phyloP scores from a whole-genome alignment of 2,888 invertebrate species.

The Ernsta delagoae region DNA sequence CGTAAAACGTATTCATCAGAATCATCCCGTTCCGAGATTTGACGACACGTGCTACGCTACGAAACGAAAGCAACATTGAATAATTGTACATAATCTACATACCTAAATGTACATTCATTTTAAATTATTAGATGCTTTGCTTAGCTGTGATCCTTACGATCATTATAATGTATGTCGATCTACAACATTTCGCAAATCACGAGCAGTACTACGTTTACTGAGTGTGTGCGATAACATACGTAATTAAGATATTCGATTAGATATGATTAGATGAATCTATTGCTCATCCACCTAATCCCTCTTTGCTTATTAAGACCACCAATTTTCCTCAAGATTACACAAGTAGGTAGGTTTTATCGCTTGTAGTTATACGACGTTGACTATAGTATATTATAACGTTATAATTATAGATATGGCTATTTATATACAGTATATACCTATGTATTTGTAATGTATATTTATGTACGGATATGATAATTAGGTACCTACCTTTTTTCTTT shows the following conservation, averaged over 20 bases:
- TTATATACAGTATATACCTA: too few relatives aligned
- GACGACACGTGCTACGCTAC: slow-evolving; percentile 59
- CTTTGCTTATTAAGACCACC: not conserved
- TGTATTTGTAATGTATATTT: not conserved
- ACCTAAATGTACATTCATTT: too few relatives aligned
- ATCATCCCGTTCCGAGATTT: slow-evolving; percentile 71
- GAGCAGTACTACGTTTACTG: too few relatives aligned
- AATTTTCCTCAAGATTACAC: not conserved
- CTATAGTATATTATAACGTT: not conserved
- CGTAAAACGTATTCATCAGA: slow-evolving; percentile 77
- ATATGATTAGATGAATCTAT: not conserved
- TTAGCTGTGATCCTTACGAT: too few relatives aligned
- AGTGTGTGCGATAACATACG: not conserved
- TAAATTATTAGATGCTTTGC: too few relatives aligned
- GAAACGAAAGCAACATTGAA: slow-evolving; percentile 41
- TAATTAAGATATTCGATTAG: not conserved
- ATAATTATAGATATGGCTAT: too few relatives aligned
- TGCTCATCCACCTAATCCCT: not conserved
- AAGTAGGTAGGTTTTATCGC: not conserved
- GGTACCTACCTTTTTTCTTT: not conserved
- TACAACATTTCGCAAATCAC: too few relatives aligned
- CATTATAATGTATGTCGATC: too few relatives aligned
- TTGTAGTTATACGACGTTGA: not conserved
- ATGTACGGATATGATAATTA: not conserved
- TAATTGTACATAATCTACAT: not conserved